Conservation (phyloP, 2,797 vertebrate species). For the Myotis findleyi region DNA sequence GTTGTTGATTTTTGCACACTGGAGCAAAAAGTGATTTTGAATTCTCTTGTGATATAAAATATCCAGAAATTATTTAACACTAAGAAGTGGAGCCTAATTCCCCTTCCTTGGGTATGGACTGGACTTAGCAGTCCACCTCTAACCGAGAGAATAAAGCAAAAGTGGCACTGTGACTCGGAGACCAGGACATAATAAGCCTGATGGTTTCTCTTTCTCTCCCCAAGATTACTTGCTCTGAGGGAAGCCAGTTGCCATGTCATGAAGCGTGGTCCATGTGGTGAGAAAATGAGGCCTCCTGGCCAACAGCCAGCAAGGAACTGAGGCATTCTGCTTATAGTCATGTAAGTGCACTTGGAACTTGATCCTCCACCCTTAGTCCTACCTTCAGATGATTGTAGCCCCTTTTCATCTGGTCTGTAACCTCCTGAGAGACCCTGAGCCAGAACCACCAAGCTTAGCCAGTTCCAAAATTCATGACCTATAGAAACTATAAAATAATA, state of each 20-base stretch:
- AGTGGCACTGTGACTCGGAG: not conserved
- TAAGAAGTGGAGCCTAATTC: not conserved
- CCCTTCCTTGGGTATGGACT: not conserved
- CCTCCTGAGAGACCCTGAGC: not conserved
- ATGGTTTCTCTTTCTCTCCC: not conserved
- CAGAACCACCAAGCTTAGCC: not conserved
- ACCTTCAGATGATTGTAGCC: not conserved
- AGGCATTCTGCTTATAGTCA: not conserved
- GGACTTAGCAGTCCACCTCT: not conserved
- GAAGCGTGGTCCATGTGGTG: not conserved
- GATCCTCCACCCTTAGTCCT: not conserved
- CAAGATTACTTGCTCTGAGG: not conserved
- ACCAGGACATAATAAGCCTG: not conserved
- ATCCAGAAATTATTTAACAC: not conserved
- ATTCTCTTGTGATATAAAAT: not conserved
- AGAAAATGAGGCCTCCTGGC: not conserved
- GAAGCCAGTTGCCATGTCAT: not conserved
- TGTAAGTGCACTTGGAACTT: not conserved
- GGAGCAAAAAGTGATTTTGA: not conserved
- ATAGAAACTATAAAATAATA: not conserved
- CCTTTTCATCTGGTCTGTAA: not conserved
- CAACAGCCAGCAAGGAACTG: not conserved
- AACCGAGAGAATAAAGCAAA: not conserved
- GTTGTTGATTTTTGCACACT: not conserved
- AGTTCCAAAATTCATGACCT: constrained; percentile 8